Evolutionary conservation across 2,797 vertebrate genomes (phyloP).

Genomic region (Fringilla coelebs): DNA sequence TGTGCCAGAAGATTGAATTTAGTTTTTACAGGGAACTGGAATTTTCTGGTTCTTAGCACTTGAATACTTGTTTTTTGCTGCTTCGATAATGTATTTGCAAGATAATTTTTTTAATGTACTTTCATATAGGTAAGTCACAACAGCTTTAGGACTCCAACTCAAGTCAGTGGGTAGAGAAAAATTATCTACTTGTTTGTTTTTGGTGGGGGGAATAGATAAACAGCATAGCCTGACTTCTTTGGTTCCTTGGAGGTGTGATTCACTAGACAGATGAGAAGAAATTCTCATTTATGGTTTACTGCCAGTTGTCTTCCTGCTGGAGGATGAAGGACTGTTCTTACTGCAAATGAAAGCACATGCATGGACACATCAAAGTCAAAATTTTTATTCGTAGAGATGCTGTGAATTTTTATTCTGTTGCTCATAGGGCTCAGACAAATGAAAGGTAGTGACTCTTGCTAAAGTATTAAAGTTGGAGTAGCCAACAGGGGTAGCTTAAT

Average conservation of each 20-base stretch:
- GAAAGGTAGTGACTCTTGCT: not conserved
- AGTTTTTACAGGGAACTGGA: not conserved
- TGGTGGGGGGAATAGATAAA: not conserved
- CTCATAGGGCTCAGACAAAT: not conserved
- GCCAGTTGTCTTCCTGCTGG: not conserved
- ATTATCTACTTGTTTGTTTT: not conserved
- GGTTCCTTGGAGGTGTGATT: not conserved
- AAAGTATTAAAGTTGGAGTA: not conserved
- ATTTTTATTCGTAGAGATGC: not conserved
- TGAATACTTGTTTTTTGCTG: not conserved
- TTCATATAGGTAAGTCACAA: not conserved
- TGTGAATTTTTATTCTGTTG: not conserved
- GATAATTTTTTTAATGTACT: not conserved
- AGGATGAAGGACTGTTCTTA: not conserved
- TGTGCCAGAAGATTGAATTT: constrained; percentile 2
- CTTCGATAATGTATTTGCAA: constrained; percentile 3
- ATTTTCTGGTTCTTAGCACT: not conserved
- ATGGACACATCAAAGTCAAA: not conserved
- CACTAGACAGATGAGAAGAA: not conserved
- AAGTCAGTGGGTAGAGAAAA: not conserved
- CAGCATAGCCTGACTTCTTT: not conserved
- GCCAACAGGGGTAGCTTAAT: not conserved
- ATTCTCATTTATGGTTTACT: not conserved
- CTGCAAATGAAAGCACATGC: not conserved
- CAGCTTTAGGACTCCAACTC: fast-evolving